Conservation (phyloP, 37 sponge, comb jelly and placozoan species). For the Petrosia ficiformis region DNA sequence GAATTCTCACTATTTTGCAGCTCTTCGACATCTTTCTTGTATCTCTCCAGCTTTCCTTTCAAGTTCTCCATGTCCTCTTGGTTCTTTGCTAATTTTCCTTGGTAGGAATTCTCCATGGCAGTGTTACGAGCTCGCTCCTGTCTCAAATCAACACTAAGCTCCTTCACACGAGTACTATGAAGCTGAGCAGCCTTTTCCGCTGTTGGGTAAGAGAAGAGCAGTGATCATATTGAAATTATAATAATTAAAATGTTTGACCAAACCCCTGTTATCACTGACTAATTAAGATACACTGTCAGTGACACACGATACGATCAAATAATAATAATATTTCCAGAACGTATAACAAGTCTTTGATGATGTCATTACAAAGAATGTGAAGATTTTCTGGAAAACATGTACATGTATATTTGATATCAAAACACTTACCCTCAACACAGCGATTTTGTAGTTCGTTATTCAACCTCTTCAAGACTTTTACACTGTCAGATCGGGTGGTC, state of each 20-base stretch:
- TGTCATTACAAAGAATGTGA: background rate
- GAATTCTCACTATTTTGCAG: background rate
- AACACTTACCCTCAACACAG: constrained; percentile 31
- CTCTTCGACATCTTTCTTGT: background rate
- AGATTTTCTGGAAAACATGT: constrained; percentile 15
- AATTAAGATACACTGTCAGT: background rate
- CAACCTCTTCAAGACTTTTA: constrained; percentile 37
- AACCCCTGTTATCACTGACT: no score
- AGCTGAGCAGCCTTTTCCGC: constrained; percentile 39
- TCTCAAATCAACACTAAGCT: constrained; percentile 19
- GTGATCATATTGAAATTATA: background rate
- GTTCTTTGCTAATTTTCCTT: background rate
- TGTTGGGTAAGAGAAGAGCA: constrained; percentile 6
- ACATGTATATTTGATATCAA: background rate
- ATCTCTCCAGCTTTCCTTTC: background rate
- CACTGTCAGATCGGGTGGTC: no score
- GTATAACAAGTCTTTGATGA: constrained; percentile 15
- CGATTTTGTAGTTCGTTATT: constrained; percentile 42
- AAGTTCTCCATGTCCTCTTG: background rate
- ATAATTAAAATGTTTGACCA: no score
- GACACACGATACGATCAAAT: background rate
- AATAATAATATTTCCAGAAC: constrained; percentile 4
- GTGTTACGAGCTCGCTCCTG: background rate
- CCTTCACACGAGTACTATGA: constrained; percentile 47
- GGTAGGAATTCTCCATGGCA: background rate